Evolutionary conservation across 2,888 invertebrate genomes (phyloP).

Genomic region (Eupithecia abbreviata): DNA sequence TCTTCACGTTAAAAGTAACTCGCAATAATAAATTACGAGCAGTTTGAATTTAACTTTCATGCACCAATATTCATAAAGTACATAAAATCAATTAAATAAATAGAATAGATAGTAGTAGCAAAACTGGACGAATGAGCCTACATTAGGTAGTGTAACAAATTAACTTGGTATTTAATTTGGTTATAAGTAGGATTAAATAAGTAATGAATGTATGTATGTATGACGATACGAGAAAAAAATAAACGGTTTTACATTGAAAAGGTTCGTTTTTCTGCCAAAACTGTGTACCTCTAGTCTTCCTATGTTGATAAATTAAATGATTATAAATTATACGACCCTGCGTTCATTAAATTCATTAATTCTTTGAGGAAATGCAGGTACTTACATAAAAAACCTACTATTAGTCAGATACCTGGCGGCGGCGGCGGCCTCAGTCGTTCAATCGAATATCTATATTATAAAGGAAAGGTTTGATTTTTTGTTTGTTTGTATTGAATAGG

Average conservation of each 20-base stretch:
- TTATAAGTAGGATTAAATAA: slow-evolving; percentile 7
- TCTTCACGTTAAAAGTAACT: neutral
- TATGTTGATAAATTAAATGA: neutral
- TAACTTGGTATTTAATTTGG: slow-evolving; percentile 9
- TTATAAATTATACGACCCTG: too few species aligned
- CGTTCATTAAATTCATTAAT: too few species aligned
- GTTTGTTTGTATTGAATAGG: too few species aligned
- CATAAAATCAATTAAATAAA: slow-evolving; percentile 7
- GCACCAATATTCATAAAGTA: slow-evolving; percentile 12
- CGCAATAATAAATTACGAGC: neutral
- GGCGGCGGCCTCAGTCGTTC: too few species aligned
- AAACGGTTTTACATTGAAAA: slow-evolving; percentile 24
- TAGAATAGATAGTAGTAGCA: slow-evolving; percentile 8
- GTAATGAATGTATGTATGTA: slow-evolving; percentile 19
- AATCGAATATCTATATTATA: too few species aligned
- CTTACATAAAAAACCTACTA: too few species aligned
- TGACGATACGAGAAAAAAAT: slow-evolving; percentile 23
- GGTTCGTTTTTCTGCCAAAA: slow-evolving; percentile 3
- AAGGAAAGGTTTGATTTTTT: too few species aligned
- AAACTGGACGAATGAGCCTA: slow-evolving; percentile 16
- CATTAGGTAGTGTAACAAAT: neutral
- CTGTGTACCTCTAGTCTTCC: neutral
- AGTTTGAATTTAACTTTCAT: neutral
- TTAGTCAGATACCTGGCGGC: too few species aligned
- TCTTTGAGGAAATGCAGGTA: too few species aligned